Conservation (phyloP, 2,113 vertebrate species). For the Cygnus atratus region DNA sequence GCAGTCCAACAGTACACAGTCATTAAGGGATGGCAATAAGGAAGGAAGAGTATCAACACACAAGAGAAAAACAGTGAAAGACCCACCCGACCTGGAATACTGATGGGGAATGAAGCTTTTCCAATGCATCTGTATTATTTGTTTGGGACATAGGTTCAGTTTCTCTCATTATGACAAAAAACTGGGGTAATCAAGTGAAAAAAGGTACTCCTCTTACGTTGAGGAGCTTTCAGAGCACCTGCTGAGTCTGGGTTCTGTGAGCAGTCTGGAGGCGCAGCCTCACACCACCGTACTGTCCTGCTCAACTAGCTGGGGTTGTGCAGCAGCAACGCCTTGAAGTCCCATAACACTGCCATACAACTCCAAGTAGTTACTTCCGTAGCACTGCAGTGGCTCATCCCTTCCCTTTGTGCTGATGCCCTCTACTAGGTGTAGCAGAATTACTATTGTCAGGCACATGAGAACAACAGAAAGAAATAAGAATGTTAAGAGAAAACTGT, state of each 20-base stretch:
- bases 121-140: accelerated
- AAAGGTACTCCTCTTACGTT: accelerated
- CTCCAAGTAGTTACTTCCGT: accelerated
- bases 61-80: accelerated
- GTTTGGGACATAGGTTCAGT: not conserved
- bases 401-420: accelerated
- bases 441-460: accelerated
- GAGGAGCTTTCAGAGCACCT: not conserved
- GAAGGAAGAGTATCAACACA: not conserved
- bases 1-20: not conserved
- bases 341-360: accelerated
- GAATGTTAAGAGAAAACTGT: accelerated
- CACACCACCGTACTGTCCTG: no score
- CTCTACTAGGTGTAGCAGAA: accelerated
- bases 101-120: not conserved
- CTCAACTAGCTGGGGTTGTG: not conserved
- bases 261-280: not conserved
- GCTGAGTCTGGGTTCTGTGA: not conserved
- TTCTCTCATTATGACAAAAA: accelerated
- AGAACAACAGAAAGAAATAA: not conserved
- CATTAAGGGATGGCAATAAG: not conserved
- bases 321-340: not conserved
- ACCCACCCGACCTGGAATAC: not conserved
- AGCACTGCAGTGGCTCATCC: accelerated
- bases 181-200: not conserved